A percentile compares a stretch with the other conserved stretches of the same genome.
These are phyloP conservation scores for Chlamydotis undulata DNA, from an alignment of 2,113 vertebrate species.

Conservation along the genomic window DNA sequence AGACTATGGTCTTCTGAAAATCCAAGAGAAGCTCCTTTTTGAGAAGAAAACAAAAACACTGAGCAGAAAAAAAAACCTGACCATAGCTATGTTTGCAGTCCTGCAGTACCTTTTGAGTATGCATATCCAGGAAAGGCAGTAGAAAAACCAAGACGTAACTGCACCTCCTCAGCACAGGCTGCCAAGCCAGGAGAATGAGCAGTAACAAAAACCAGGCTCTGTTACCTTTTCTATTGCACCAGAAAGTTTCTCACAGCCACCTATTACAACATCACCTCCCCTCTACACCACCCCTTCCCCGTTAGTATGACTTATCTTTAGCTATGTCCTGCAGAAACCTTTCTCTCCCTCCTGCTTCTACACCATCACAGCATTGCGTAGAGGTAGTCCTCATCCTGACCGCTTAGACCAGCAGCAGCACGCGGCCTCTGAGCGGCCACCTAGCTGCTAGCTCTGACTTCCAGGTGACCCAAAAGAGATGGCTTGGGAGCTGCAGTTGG, in stretches of 20 bases:
- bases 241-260: background rate
- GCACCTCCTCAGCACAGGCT: background rate
- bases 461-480: background rate
- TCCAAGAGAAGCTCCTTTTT: background rate
- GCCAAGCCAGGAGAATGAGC: background rate
- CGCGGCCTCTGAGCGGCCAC: background rate
- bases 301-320: background rate
- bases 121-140: background rate
- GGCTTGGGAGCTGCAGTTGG: background rate
- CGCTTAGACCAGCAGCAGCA: background rate
- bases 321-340: background rate
- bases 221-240: background rate
- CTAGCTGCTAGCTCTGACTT: background rate
- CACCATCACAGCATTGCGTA: accelerated
- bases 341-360: background rate
- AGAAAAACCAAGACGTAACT: background rate
- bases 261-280: background rate
- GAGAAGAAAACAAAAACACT: background rate
- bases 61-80: background rate
- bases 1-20: background rate
- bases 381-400: background rate
- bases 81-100: background rate
- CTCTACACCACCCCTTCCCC: background rate
- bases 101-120: background rate
- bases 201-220: background rate